phyloP scores from a whole-genome alignment of 2,888 invertebrate genomes.

The Idaea aversata region DNA sequence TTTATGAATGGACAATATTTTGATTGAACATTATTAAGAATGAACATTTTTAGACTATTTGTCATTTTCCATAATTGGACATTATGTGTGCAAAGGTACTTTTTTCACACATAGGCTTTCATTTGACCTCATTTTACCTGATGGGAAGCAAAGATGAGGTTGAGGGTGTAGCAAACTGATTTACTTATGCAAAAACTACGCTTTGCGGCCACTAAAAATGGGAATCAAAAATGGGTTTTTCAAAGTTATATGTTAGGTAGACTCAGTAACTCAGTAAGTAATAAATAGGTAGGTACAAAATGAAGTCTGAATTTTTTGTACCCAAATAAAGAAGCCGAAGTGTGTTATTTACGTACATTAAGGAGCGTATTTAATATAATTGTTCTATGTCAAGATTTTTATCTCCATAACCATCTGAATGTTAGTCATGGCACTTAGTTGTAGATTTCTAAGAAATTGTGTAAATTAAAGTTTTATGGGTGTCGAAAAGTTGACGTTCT shows the following conservation, averaged over 20 bases:
- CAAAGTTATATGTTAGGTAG: background rate
- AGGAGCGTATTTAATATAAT: conserved; percentile 48
- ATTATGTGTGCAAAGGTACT: no score
- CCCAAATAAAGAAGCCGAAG: conserved; percentile 20
- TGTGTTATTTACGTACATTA: conserved; percentile 52
- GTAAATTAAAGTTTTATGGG: conserved; percentile 7
- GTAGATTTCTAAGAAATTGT: conserved; percentile 38
- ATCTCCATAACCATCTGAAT: conserved; percentile 46
- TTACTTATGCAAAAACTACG: no score
- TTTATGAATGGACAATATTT: no score
- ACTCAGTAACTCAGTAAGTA: background rate
- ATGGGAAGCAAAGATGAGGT: no score
- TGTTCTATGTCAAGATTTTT: conserved; percentile 24
- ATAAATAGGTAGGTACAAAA: background rate
- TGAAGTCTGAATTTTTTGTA: background rate
- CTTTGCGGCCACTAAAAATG: no score
- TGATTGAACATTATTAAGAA: no score
- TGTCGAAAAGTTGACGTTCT: background rate
- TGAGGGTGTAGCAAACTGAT: no score
- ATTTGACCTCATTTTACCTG: no score
- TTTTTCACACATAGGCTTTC: no score
- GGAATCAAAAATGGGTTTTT: no score
- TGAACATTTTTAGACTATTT: no score
- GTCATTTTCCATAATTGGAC: no score
- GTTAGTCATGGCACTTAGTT: conserved; percentile 46